phyloP scores from a whole-genome alignment of 2,797 vertebrate species.

The Enteromius trimaculatus region DNA sequence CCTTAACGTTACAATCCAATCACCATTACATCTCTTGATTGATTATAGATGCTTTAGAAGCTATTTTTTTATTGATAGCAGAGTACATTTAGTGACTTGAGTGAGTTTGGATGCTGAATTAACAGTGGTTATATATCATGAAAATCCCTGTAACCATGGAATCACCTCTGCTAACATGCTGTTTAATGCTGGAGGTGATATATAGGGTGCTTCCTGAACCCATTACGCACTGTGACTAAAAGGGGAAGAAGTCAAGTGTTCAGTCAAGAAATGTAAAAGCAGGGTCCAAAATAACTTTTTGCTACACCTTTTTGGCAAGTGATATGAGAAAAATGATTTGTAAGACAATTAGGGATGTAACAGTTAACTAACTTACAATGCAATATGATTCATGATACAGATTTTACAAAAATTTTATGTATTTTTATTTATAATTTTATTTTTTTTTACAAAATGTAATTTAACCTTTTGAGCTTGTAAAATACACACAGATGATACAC shows the following conservation, averaged over 20 bases:
- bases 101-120: not conserved
- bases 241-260: constrained; percentile 10
- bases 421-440: not conserved
- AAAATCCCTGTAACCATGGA: not conserved
- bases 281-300: constrained; percentile 25
- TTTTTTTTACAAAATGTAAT: not conserved
- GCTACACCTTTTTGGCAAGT: constrained; percentile 18
- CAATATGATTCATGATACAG: not conserved
- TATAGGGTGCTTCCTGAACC: not conserved
- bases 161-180: constrained; percentile 7
- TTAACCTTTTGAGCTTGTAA: no score
- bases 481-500: no score
- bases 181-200: constrained; percentile 20
- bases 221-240: not conserved
- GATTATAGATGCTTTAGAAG: constrained; percentile 23
- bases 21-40: constrained; percentile 49
- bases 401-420: not conserved
- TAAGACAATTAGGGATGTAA: not conserved
- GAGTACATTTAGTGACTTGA: not conserved
- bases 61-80: not conserved
- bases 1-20: constrained; percentile 3
- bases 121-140: not conserved
- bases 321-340: not conserved
- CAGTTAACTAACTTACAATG: not conserved
- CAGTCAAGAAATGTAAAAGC: constrained; percentile 49